Percentiles rank a stretch among this genome's conserved stretches.
These are phyloP conservation scores for Bos javanicus DNA, from an alignment of 2,113 vertebrate genomes.

Conservation along the genomic window DNA sequence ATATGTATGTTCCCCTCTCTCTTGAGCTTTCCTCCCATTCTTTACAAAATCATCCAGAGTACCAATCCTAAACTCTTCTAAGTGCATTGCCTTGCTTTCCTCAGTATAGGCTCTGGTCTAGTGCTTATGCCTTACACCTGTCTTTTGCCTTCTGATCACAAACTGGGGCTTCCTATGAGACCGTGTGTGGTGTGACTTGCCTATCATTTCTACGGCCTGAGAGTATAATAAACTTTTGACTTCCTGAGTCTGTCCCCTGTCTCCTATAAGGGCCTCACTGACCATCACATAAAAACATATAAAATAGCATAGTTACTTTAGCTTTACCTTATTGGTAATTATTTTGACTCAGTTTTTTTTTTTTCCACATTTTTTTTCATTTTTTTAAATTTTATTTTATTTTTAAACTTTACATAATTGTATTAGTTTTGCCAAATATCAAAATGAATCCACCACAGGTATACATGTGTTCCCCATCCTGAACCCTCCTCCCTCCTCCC, in stretches of 20 bases:
- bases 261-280: background rate
- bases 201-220: background rate
- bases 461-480: no score
- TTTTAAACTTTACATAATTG: no score
- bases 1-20: background rate
- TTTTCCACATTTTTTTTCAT: no score
- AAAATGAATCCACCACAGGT: no score
- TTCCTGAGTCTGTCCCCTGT: background rate
- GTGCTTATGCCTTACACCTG: accelerated
- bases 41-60: background rate
- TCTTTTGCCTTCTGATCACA: background rate
- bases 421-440: no score
- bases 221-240: background rate
- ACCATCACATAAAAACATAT: background rate
- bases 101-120: background rate
- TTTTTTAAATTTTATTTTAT: no score
- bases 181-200: background rate
- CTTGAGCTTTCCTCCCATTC: background rate
- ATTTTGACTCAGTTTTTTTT: background rate
- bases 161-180: background rate
- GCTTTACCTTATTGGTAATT: background rate
- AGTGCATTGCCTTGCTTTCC: no score
- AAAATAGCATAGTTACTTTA: background rate
- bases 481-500: no score
- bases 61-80: background rate